Conservation (phyloP, 2,888 invertebrate species). For the Sinotaia quadrata region DNA sequence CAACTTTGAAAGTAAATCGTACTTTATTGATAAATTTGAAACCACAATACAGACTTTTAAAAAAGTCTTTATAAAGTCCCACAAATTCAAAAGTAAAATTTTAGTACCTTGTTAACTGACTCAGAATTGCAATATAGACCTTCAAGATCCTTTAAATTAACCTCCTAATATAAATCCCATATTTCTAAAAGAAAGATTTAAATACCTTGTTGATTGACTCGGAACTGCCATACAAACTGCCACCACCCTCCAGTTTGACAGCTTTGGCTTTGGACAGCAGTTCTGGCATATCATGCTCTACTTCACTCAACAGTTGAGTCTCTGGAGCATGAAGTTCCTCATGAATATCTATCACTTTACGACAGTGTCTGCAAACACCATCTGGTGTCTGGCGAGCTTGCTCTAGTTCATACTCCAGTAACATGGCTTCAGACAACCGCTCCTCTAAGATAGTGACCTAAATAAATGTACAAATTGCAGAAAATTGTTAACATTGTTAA, state of each 20-base stretch:
- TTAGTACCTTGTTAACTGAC: no score
- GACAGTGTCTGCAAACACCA: slow-evolving; percentile 31
- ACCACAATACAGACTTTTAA: no score
- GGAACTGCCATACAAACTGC: slow-evolving; percentile 66
- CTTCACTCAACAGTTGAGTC: slow-evolving; percentile 48
- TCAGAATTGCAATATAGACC: no score
- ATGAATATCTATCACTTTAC: slow-evolving; percentile 27
- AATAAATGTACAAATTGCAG: no score
- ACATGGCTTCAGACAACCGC: slow-evolving; percentile 38
- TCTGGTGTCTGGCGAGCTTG: slow-evolving; percentile 49
- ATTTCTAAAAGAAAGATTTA: no score
- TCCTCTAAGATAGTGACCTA: slow-evolving; percentile 30
- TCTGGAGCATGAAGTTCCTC: slow-evolving; percentile 33
- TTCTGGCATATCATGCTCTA: slow-evolving; percentile 64
- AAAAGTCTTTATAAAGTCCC: no score
- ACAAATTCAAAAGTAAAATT: no score
- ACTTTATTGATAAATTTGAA: no score
- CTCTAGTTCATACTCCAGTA: slow-evolving; percentile 47
- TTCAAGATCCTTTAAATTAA: no score
- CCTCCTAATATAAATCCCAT: no score
- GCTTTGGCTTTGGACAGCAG: slow-evolving; percentile 63
- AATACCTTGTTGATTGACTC: slow-evolving; percentile 57
- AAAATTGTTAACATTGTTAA: no score
- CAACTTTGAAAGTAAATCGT: no score
- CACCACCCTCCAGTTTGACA: slow-evolving; percentile 67